These are phyloP conservation scores for Arctopsyche grandis DNA, from an alignment of 1,140 invertebrate species.

Conservation along the genomic window DNA sequence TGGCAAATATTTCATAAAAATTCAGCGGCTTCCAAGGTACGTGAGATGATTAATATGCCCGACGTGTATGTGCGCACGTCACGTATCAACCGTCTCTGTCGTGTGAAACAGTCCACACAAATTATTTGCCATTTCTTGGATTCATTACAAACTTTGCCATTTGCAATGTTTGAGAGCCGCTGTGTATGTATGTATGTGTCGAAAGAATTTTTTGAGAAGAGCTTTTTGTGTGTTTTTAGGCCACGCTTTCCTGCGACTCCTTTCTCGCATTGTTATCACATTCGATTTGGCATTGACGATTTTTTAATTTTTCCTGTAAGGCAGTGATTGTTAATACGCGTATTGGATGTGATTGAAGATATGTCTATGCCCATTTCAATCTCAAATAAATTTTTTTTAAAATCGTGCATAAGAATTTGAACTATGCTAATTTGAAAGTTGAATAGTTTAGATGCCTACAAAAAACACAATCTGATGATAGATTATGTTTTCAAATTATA, in stretches of 20 bases:
- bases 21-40: slow-evolving; percentile 11
- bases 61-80: not conserved
- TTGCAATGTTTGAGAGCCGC: not conserved
- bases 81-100: slow-evolving; percentile 34
- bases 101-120: slow-evolving; percentile 35
- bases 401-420: too few relatives aligned
- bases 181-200: not conserved
- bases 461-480: too few relatives aligned
- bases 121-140: slow-evolving; percentile 24
- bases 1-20: slow-evolving; percentile 39
- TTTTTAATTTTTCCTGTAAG: too few relatives aligned
- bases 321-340: too few relatives aligned
- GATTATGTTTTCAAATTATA: too few relatives aligned
- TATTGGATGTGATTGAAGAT: too few relatives aligned
- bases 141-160: slow-evolving; percentile 14
- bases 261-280: too few relatives aligned
- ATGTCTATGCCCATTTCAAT: too few relatives aligned
- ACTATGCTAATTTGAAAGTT: too few relatives aligned
- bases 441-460: too few relatives aligned
- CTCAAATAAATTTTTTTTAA: too few relatives aligned
- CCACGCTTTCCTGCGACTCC: not conserved
- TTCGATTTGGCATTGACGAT: too few relatives aligned
- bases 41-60: slow-evolving; percentile 30
- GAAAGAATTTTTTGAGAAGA: not conserved
- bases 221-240: slow-evolving; percentile 25